Evolutionary conservation across 2,888 invertebrate species (phyloP).

Genomic region (Heliconius aoede): DNA sequence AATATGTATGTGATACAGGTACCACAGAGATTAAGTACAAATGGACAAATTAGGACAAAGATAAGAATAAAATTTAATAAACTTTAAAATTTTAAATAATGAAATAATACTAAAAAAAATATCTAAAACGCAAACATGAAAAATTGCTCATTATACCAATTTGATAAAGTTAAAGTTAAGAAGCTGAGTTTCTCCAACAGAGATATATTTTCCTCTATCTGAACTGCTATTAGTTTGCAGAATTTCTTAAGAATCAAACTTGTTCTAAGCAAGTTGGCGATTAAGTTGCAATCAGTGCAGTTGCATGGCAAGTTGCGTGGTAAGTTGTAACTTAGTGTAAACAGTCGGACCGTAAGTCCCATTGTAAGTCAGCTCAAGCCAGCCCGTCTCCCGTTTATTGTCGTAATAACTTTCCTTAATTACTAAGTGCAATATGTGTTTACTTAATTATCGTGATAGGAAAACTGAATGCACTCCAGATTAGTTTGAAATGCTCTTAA

Average conservation of each 20-base stretch:
- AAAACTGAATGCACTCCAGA: conserved; percentile 28
- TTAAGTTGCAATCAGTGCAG: conserved; percentile 73
- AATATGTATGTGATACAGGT: no score
- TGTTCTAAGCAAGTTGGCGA: conserved; percentile 69
- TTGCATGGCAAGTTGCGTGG: conserved; percentile 49
- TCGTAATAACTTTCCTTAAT: conserved; percentile 67
- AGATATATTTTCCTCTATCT: conserved; percentile 41
- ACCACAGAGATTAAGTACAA: no score
- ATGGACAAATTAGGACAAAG: background rate
- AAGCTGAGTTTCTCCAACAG: conserved; percentile 30
- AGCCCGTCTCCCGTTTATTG: conserved; percentile 63
- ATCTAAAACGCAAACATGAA: conserved; percentile 7
- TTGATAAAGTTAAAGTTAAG: conserved; percentile 31
- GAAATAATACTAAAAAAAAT: background rate
- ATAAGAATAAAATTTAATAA: background rate
- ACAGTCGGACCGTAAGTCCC: conserved; percentile 67
- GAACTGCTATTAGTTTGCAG: conserved; percentile 46
- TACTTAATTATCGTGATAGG: conserved; percentile 42
- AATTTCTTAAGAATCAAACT: conserved; percentile 67
- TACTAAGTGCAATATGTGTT: conserved; percentile 52
- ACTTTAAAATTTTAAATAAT: background rate
- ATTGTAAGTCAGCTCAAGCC: conserved; percentile 65
- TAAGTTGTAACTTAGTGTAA: conserved; percentile 62
- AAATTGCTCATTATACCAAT: conserved; percentile 20
- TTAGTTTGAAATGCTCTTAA: conserved; percentile 6